These are phyloP conservation scores for Podilymbus podiceps DNA, from an alignment of 2,113 vertebrate species.

Conservation along the genomic window DNA sequence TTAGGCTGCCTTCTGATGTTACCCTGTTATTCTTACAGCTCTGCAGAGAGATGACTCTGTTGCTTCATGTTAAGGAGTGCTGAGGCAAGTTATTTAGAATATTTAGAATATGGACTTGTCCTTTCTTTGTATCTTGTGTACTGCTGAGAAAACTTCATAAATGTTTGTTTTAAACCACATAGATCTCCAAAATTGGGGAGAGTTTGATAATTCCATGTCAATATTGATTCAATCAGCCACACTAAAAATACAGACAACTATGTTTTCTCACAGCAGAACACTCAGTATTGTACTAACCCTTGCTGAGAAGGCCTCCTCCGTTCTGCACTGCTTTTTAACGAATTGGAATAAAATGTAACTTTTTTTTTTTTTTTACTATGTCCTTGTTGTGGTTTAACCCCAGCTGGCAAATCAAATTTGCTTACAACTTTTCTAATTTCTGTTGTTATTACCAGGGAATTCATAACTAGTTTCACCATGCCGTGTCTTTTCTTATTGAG, in stretches of 20 bases:
- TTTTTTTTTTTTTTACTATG: too few relatives aligned
- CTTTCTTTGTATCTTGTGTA: not conserved
- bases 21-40: not conserved
- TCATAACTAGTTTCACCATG: not conserved
- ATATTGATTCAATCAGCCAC: not conserved
- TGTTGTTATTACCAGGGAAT: not conserved
- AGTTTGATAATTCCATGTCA: not conserved
- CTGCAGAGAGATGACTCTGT: not conserved
- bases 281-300: not conserved
- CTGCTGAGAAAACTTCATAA: not conserved
- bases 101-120: not conserved
- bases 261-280: not conserved
- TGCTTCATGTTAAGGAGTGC: not conserved
- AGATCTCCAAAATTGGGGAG: not conserved
- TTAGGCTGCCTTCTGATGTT: not conserved
- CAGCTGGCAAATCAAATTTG: not conserved
- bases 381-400: not conserved
- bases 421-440: not conserved
- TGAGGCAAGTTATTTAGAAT: not conserved
- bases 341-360: not conserved
- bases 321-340: not conserved
- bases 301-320: not conserved
- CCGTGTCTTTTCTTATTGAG: not conserved
- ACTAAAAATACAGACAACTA: not conserved
- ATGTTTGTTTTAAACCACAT: not conserved